A percentile compares a stretch with the other conserved stretches of the same genome.
Conservation (phyloP, 2,113 vertebrate species). For the Ptyas mucosa region DNA sequence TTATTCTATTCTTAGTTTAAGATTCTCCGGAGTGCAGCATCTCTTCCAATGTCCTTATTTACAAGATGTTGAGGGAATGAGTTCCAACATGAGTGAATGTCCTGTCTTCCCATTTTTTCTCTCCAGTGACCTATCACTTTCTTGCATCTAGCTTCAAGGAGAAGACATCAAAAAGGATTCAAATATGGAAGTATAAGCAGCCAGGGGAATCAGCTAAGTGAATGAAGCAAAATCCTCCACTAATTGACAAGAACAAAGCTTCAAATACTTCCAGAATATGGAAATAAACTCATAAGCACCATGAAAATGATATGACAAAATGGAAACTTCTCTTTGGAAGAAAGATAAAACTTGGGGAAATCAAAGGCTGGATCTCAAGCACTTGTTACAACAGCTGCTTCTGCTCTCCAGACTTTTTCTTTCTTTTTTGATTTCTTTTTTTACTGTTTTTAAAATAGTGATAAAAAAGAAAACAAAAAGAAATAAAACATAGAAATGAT, state of each 20-base stretch:
- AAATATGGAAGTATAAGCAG: not conserved
- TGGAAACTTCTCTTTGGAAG: not conserved
- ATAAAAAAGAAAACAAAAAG: no score
- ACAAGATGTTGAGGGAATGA: not conserved
- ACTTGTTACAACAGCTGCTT: not conserved
- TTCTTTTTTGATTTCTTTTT: not conserved
- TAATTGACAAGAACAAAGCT: not conserved
- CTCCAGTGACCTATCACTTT: not conserved
- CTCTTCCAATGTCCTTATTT: not conserved
- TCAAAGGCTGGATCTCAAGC: not conserved
- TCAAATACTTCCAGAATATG: not conserved
- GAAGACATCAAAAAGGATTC: not conserved
- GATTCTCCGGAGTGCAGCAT: not conserved
- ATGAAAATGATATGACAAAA: not conserved
- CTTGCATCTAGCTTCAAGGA: not conserved
- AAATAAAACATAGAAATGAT: no score
- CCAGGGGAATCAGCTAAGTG: not conserved
- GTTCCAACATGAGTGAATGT: not conserved
- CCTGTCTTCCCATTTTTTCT: not conserved
- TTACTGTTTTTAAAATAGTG: no score
- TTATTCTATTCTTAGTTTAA: no score
- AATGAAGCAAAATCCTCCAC: not conserved
- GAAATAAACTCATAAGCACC: not conserved
- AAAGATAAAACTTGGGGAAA: not conserved
- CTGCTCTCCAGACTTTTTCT: not conserved